These are phyloP conservation scores for Leptodactylus fuscus DNA, from an alignment of 2,113 vertebrate species.

Conservation along the genomic window DNA sequence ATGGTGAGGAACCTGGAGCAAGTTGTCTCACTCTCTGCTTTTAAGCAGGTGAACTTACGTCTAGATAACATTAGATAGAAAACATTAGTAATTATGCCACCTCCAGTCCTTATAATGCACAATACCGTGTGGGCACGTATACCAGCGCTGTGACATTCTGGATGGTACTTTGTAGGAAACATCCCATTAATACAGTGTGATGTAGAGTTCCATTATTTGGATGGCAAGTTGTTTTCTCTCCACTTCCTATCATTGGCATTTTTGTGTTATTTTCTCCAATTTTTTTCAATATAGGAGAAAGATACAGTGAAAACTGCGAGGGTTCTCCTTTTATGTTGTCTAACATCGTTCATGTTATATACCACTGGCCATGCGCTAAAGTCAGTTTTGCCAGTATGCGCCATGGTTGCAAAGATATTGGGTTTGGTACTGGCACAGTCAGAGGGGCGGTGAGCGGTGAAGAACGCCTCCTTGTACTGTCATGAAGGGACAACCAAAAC, in stretches of 20 bases:
- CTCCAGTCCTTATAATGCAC: neutral
- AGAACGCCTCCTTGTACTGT: too few species aligned
- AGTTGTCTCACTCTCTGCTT: conserved; percentile 19
- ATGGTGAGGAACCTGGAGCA: conserved; percentile 18
- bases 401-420: too few species aligned
- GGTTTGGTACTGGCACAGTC: too few species aligned
- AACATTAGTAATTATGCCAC: conserved; percentile 8
- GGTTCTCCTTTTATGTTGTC: too few species aligned
- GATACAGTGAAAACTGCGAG: too few species aligned
- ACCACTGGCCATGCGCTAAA: too few species aligned
- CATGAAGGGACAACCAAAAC: too few species aligned
- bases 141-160: neutral
- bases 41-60: neutral
- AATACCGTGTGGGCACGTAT: neutral
- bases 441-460: too few species aligned
- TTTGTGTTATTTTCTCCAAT: neutral
- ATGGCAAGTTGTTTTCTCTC: neutral
- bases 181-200: neutral
- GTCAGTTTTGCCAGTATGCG: too few species aligned
- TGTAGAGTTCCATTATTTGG: neutral
- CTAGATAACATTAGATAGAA: neutral
- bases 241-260: neutral
- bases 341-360: too few species aligned
- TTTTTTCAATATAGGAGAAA: neutral
- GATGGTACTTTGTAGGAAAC: neutral